Base-by-base conservation (phyloP, 2,113 vertebrate genomes). In the Columba janthina region DNA sequence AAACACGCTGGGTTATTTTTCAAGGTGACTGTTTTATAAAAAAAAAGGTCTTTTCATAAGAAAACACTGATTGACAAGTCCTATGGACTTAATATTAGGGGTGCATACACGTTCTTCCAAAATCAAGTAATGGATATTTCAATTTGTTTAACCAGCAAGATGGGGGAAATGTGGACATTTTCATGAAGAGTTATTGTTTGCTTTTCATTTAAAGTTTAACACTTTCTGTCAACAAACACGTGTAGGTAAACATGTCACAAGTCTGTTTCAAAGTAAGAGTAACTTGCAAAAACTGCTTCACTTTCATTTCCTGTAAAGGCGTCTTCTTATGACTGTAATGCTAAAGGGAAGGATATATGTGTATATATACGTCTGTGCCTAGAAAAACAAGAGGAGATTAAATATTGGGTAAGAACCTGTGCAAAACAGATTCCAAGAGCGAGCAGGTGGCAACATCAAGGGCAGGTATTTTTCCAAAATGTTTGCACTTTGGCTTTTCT, bases 181-280 rank as follows among this genome's bases (percentile, higher is more conserved):
- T 65, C 8, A 17, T 46, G 16, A 44, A 58, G 36, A 60, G 38
- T 64, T 79, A 20, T 28, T 82, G 50, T 96, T 96, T 96, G 62
- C 58, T 89, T 79, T 91, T 81, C 54, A 36, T 82, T 94, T 92
- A 94, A 89, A 76, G 40, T 93, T 92, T 96, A 93, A 93, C 62
- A 8, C 7, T 80, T 31, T 38, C 18, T 93, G 50, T 48, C 74
- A 78, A 46, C 14, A 91, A n/a, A 53, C 5, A 2, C 3, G 11
- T 50, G 40, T 15, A 31, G 28, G 28, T 91, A 79, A 91, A 72
- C 19, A 57, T 40, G 9, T n/a, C 5, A 51, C 62, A 31, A 50
- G 44, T 16, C 42, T 71, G 26, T 50, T 88, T 82, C 85, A 80
- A 66, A 90, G 10, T 42, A 81, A 65, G 44, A 91, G 54, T 32